Conservation (phyloP, 2,888 invertebrate genomes). For the Dasypogon diadema region DNA sequence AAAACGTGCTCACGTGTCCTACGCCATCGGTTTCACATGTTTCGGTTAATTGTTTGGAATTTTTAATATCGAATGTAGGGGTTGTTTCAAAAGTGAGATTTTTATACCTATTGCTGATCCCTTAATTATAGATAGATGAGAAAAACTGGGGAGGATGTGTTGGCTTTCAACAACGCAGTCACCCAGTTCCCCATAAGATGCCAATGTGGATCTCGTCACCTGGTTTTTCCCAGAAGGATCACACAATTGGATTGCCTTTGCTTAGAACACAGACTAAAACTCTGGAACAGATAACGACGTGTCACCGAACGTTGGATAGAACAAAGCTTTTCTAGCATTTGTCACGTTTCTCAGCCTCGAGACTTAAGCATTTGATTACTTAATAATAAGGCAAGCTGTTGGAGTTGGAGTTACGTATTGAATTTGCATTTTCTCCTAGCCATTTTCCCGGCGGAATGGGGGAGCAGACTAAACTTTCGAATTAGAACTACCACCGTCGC, state of each 20-base stretch:
- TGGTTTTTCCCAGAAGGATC: not conserved
- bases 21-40: conserved; percentile 15
- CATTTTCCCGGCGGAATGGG: not conserved
- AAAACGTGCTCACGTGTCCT: conserved; percentile 50
- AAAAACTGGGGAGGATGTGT: no score
- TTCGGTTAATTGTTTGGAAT: not conserved
- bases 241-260: not conserved
- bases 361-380: conserved; percentile 43
- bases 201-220: no score
- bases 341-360: conserved; percentile 51
- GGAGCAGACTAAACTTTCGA: not conserved
- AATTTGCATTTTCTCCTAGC: not conserved
- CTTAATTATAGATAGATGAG: no score
- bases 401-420: conserved; percentile 14
- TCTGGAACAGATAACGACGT: not conserved
- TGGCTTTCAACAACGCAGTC: no score
- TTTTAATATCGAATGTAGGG: no score
- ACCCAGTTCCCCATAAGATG: no score
- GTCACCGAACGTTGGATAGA: not conserved
- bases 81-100: no score
- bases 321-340: conserved; percentile 28
- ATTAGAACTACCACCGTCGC: conserved; percentile 5
- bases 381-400: conserved; percentile 29
- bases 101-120: no score
- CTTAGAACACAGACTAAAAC: not conserved